These are phyloP conservation scores for Brevimyrus niger DNA, from an alignment of 2,113 vertebrate genomes.

Conservation along the genomic window DNA sequence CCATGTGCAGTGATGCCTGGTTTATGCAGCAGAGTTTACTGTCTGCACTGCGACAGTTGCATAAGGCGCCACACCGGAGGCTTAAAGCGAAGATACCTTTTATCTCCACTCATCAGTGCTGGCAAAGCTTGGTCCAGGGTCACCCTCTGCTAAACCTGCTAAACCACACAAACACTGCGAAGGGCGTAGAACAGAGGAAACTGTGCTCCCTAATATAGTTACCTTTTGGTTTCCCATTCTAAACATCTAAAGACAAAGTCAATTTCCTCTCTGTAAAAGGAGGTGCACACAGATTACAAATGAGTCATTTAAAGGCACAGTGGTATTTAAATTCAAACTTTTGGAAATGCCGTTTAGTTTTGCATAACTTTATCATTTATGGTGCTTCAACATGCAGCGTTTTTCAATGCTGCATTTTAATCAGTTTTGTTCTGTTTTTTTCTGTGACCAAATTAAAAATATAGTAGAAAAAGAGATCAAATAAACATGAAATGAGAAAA, in stretches of 20 bases:
- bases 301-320: neutral
- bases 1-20: slow-evolving; percentile 52
- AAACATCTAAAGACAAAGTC: neutral
- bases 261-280: neutral
- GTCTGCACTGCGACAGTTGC: slow-evolving; percentile 64
- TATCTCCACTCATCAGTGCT: slow-evolving; percentile 46
- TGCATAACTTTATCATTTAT: neutral
- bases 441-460: neutral
- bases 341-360: neutral
- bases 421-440: neutral
- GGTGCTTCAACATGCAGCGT: neutral
- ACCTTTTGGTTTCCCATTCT: neutral
- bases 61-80: slow-evolving; percentile 58
- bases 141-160: slow-evolving; percentile 2
- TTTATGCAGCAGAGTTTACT: slow-evolving; percentile 60
- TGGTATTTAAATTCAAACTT: neutral
- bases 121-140: slow-evolving; percentile 36
- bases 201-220: neutral
- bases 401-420: neutral
- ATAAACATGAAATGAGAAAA: slow-evolving; percentile 12
- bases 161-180: slow-evolving; percentile 27
- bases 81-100: slow-evolving; percentile 55
- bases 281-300: neutral
- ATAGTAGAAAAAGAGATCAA: neutral
- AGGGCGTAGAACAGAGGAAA: slow-evolving; percentile 32